Conservation (phyloP, 2,797 vertebrate genomes). For the Stomatorhinus walkeri region DNA sequence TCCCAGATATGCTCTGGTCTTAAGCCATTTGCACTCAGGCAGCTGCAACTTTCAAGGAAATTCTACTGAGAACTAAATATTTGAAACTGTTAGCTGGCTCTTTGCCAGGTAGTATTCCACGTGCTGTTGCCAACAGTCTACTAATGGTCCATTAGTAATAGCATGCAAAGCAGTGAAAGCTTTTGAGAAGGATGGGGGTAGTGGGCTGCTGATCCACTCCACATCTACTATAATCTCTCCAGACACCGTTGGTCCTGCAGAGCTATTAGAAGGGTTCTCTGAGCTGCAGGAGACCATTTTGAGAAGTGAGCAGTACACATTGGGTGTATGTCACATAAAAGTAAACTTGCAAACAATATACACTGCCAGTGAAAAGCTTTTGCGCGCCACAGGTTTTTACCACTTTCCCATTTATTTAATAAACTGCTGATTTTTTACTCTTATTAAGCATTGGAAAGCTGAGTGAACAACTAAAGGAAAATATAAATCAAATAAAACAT, state of each 20-base stretch:
- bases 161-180: not conserved
- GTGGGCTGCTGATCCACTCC: not conserved
- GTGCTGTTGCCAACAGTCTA: not conserved
- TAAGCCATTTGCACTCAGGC: not conserved
- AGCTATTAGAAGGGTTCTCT: not conserved
- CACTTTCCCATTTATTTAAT: not conserved
- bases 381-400: not conserved
- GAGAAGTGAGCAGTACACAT: not conserved
- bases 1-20: not conserved
- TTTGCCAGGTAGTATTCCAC: not conserved
- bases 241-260: not conserved
- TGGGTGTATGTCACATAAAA: not conserved
- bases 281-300: not conserved
- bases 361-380: not conserved
- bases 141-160: not conserved
- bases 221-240: not conserved
- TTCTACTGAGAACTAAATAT: not conserved
- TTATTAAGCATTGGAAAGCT: not conserved
- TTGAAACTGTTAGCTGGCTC: conserved; percentile 1
- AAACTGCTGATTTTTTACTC: not conserved
- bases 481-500: not conserved
- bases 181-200: not conserved
- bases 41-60: conserved; percentile 13
- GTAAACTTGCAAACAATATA: not conserved
- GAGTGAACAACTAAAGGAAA: too few relatives aligned